Conservation (phyloP, 2,113 vertebrate species). For the Cavia aperea region DNA sequence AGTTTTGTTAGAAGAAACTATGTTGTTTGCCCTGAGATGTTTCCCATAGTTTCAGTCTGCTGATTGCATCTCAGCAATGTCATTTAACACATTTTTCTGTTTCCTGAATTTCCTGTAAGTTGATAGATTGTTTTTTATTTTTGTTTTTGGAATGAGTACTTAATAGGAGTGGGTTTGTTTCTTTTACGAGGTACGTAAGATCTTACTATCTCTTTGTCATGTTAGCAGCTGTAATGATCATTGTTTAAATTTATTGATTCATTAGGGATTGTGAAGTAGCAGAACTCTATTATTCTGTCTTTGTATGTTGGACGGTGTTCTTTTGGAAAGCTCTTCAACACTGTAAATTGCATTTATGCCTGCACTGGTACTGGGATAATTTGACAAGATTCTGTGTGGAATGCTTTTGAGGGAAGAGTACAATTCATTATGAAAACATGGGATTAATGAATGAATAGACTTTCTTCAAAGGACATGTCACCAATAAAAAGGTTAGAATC, state of each 20-base stretch:
- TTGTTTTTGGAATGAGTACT: not conserved
- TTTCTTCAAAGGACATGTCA: slow-evolving; percentile 17
- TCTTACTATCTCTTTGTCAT: not conserved
- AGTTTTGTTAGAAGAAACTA: slow-evolving; percentile 8
- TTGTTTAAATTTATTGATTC: slow-evolving; percentile 20
- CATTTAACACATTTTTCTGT: slow-evolving; percentile 6
- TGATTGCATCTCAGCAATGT: slow-evolving; percentile 14
- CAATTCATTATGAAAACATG: slow-evolving; percentile 7
- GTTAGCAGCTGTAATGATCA: not conserved
- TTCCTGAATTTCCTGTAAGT: slow-evolving; percentile 3
- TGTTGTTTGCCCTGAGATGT: not conserved
- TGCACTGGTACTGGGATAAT: not conserved
- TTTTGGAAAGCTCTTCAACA: not conserved
- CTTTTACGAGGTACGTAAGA: not conserved
- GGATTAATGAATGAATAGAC: not conserved
- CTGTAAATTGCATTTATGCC: slow-evolving; percentile 19
- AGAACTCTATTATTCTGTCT: not conserved
- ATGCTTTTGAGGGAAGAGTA: slow-evolving; percentile 4
- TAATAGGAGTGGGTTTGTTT: slow-evolving; percentile 34
- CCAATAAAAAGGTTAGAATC: slow-evolving; percentile 14
- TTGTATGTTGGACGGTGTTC: not conserved
- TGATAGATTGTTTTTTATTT: not conserved
- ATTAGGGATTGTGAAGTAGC: slow-evolving; percentile 16
- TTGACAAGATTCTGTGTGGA: slow-evolving; percentile 4
- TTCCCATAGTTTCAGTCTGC: slow-evolving; percentile 26